These are phyloP conservation scores for Phytoseiulus persimilis DNA, from an alignment of 2,888 invertebrate species.

Conservation along the genomic window DNA sequence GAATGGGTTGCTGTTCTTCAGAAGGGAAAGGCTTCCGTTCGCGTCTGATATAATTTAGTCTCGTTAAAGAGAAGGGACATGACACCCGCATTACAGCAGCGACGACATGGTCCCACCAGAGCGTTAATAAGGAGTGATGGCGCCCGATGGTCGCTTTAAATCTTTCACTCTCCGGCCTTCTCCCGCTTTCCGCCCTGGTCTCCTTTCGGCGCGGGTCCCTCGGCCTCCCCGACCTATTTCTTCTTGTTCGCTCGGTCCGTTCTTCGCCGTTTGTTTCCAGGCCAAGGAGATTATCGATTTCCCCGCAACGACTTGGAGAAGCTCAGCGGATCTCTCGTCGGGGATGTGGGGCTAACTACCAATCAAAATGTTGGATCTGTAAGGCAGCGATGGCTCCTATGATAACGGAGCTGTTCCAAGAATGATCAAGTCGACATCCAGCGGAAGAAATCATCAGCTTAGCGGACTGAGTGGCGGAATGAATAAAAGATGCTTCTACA, in stretches of 20 bases:
- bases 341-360: not conserved
- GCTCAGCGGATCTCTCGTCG: not conserved
- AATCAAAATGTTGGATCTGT: too few relatives aligned
- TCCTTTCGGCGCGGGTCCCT: not conserved
- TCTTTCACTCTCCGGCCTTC: not conserved
- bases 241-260: not conserved
- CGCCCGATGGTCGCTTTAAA: not conserved
- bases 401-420: not conserved
- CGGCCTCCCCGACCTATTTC: not conserved
- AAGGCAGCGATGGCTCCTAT: too few relatives aligned
- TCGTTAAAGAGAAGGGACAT: not conserved
- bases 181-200: not conserved
- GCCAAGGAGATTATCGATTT: not conserved
- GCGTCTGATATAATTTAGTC: not conserved
- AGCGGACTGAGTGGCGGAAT: not conserved
- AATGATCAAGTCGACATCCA: not conserved
- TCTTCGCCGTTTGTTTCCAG: not conserved
- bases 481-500: not conserved
- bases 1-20: not conserved
- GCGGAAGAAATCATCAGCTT: not conserved
- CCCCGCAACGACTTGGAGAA: not conserved
- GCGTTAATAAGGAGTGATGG: slow-evolving; percentile 5
- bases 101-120: not conserved
- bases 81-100: not conserved
- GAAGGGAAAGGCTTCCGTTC: not conserved